Conservation (phyloP, 1,140 invertebrate species). For the Marisa cornuarietis region DNA sequence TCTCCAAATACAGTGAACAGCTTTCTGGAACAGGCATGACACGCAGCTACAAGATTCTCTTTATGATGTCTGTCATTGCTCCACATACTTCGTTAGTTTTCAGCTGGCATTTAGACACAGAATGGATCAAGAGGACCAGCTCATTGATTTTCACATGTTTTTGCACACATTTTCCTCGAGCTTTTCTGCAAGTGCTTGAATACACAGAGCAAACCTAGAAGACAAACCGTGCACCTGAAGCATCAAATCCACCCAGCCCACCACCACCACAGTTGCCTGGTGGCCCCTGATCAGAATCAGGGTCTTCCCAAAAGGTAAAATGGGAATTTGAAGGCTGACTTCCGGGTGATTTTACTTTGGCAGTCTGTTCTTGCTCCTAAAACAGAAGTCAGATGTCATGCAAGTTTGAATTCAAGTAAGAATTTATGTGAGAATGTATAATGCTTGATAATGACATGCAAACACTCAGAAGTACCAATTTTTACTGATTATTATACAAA, state of each 20-base stretch:
- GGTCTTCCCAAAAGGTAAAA: slow-evolving; percentile 43
- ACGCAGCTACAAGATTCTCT: not conserved
- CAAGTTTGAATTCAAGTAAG: no score
- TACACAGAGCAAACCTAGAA: slow-evolving; percentile 33
- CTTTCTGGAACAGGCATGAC: no score
- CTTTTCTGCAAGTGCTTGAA: no score
- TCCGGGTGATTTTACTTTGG: slow-evolving; percentile 34
- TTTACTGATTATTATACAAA: not conserved
- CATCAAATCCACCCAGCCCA: slow-evolving; percentile 43
- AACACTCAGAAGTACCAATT: not conserved
- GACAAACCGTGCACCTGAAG: slow-evolving; percentile 52
- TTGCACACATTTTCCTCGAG: no score
- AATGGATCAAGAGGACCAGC: not conserved
- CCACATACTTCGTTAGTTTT: slow-evolving; percentile 42
- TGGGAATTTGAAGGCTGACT: slow-evolving; percentile 35
- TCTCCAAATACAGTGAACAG: no score
- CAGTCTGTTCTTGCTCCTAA: slow-evolving; percentile 57
- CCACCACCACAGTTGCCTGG: slow-evolving; percentile 43
- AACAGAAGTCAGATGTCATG: slow-evolving; percentile 8
- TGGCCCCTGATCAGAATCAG: slow-evolving; percentile 34
- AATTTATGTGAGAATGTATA: no score
- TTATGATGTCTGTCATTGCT: slow-evolving; percentile 71
- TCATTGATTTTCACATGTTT: not conserved
- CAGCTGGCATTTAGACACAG: not conserved
- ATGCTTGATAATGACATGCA: no score